Evolutionary conservation across 1,140 invertebrate genomes (phyloP).

Genomic region (Panagrolaimus sp.): DNA sequence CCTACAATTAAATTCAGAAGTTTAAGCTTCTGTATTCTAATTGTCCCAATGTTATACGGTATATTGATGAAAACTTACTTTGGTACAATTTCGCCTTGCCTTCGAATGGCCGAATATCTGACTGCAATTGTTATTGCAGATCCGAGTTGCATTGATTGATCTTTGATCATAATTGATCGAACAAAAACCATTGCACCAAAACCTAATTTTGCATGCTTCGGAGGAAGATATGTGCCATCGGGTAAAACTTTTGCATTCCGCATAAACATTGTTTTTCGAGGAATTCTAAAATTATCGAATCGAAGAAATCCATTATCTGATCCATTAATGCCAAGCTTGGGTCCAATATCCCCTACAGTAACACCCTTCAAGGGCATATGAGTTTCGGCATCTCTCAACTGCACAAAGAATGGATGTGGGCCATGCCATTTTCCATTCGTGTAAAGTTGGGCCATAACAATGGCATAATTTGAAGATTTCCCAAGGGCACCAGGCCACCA

Average conservation of each 20-base stretch:
- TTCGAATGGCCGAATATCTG: slow-evolving; percentile 79
- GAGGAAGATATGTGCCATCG: slow-evolving; percentile 78
- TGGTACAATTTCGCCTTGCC: slow-evolving; percentile 76
- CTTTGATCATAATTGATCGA: slow-evolving; percentile 69
- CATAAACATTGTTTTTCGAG: slow-evolving; percentile 82
- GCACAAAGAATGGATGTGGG: slow-evolving; percentile 85
- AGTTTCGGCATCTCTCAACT: slow-evolving; percentile 77
- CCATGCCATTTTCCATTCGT: slow-evolving; percentile 77
- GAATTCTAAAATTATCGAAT: slow-evolving; percentile 65
- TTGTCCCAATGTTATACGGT: too few species aligned
- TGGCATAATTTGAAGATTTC: slow-evolving; percentile 81
- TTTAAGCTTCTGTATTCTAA: too few species aligned
- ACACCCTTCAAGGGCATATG: slow-evolving; percentile 78
- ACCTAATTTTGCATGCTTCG: slow-evolving; percentile 76
- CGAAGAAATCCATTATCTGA: slow-evolving; percentile 71
- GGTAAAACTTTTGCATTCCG: slow-evolving; percentile 73
- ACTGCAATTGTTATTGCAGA: slow-evolving; percentile 61
- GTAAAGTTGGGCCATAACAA: slow-evolving; percentile 78
- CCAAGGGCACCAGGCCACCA: slow-evolving; percentile 69
- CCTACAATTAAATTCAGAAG: too few species aligned
- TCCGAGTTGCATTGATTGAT: slow-evolving; percentile 57
- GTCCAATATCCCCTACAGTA: slow-evolving; percentile 85
- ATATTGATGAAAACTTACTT: slow-evolving; percentile 65
- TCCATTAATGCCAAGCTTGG: slow-evolving; percentile 80
- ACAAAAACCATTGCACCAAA: slow-evolving; percentile 93